Evolutionary conservation across 2,888 invertebrate genomes (phyloP).

Genomic region (Mythimna pallens): DNA sequence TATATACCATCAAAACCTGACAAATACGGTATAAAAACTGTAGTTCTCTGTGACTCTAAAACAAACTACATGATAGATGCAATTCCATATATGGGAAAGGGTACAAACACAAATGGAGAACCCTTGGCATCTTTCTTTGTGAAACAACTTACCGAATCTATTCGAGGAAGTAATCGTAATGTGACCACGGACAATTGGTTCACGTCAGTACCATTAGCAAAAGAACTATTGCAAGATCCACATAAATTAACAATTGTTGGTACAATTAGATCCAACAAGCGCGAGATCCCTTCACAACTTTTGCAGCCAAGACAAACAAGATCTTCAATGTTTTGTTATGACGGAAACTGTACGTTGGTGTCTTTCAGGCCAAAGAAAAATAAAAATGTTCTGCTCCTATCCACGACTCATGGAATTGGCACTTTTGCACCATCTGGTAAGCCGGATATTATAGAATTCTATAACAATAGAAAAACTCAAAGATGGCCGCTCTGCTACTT

Average conservation of each 20-base stretch:
- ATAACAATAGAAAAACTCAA: conserved; percentile 24
- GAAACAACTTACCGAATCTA: conserved; percentile 55
- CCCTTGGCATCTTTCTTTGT: conserved; percentile 59
- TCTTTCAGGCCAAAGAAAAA: conserved; percentile 17
- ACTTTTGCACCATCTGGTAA: conserved; percentile 12
- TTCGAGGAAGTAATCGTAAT: conserved; percentile 19
- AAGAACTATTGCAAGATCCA: conserved; percentile 30
- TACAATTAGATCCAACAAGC: conserved; percentile 47
- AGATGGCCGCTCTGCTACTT: conserved; percentile 16
- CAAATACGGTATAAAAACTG: conserved; percentile 24
- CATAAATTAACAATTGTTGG: conserved; percentile 34
- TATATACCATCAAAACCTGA: conserved; percentile 20
- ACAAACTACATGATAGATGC: conserved; percentile 56
- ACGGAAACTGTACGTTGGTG: conserved; percentile 10
- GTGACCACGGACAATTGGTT: conserved; percentile 21
- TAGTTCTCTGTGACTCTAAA: conserved; percentile 21
- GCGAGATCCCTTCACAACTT: conserved; percentile 35
- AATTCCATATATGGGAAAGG: conserved; percentile 67
- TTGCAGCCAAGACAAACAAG: conserved; percentile 25
- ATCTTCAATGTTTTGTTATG: conserved; percentile 17
- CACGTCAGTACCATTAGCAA: conserved; percentile 21
- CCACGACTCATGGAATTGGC: conserved; percentile 13
- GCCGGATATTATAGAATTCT: conserved; percentile 14
- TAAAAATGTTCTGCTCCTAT: conserved; percentile 7
- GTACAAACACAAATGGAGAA: conserved; percentile 58